Evolutionary conservation across 2,888 invertebrate species (phyloP), one percentile per base, ranked within the genome.

Genomic region (Rhopalosiphum nymphaeae): DNA sequence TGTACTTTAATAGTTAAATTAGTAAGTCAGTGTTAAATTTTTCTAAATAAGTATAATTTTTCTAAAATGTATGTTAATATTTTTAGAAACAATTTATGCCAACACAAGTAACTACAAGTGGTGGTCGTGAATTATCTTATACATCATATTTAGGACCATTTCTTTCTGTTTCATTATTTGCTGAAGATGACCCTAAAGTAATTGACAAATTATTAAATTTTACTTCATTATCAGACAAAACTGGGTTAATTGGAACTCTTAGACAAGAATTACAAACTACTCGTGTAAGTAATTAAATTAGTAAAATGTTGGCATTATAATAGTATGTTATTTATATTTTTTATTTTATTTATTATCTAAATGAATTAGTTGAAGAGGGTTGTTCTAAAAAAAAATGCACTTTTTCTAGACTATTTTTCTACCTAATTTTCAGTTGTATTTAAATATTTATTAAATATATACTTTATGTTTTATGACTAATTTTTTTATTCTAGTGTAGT

Each of bases 81-180:
- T 94, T 95, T 84, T 95, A 96, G 96, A 96, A 97, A 7, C 98
- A 98, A 95, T 98, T 98, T 96, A 95, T 97, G 94, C 98, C 98
- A 0, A 97, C 97, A 25, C 96, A 97, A 3, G 97, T 97, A 95
- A 98, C 98, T 3, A 97, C 97, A 2, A 95, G 95, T 67, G 97
- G 97, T 0, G 99, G 99, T 0, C 96, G 98, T 86, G 99, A 99
- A 96, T 96, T 99, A 94, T 97, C 98, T 0, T 97, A 97, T 92
- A 97, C 98, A 89, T 98, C 98, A 94, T 98, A 97, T 95, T 97
- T 99, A 16, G 99, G 99, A 36, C 98, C 99, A 0, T 99, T 99
- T 96, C 97, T 99, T 95, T 97, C 97, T 25, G 97, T 99, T 0
- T 99, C 99, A 0, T 97, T 99, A 3, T 98, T 99, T 96, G 98